Evolutionary conservation across 2,113 vertebrate species (phyloP).

Genomic region (pig (Sus scrofa)): T2T-Sscrofa CM000817.6:16626501-16627000

Average conservation of each 20-base stretch:
- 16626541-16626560: background rate
- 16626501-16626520: too few species aligned
- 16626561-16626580: background rate
- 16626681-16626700: background rate
- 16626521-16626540: too few species aligned
- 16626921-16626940: background rate
- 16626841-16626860: background rate
- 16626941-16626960: background rate
- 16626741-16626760: background rate
- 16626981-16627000: background rate
- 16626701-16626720: background rate
- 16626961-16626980: background rate
- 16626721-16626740: background rate
- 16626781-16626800: background rate
- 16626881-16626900: background rate
- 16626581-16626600: background rate
- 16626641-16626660: background rate
- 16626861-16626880: background rate
- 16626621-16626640: background rate
- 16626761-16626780: background rate
- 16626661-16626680: background rate
- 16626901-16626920: background rate
- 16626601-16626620: background rate
- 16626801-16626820: background rate
- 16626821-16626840: background rate